Base-by-base conservation (phyloP, 2,888 invertebrate species). In the Tenthredo notha region DNA sequence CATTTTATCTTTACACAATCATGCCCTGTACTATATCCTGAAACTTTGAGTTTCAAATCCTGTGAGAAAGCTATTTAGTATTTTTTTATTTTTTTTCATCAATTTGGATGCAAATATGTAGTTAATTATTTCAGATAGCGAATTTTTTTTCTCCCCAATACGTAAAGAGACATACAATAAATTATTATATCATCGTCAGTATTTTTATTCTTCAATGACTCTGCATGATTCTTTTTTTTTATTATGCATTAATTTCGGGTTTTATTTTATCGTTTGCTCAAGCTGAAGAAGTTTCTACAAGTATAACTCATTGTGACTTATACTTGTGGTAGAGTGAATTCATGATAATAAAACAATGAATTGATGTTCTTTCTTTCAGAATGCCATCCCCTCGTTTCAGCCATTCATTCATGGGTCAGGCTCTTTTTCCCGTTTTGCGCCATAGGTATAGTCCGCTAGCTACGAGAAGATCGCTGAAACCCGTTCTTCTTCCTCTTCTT, bases 351-450 rank as follows among this genome's bases (percentile, higher is more conserved):
- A 90, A 90, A 89, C 92, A 92, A 91, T 92, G 90, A 92, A 92
- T 91, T 91, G 90, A 91, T 92, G 89, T 92, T 93, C 90, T 93
- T 92, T 92, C 92, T 93, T 93, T 93, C 92, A 93, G 93, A 93
- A 91, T 91, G 91, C 91, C 93, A 92, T 92, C 92, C 93, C 90
- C 92, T 93, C 92, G 93, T 93, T 92, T 91, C 93, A 91, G 90
- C 93, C 91, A 92, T 93, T 92, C 93, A 93, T 93, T 92, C 93
- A 91, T 93, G 93, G 93, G 92, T 93, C 93, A 93, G 92, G 92
- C 92, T 93, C 93, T 92, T 93, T 93, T 93, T 93, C 93, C 93
- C 93, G 92, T 93, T 93, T 93, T 93, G 93, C 90, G 92, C 92
- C 92, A 93, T 93, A 93, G 93, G 93, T 93, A 93, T 91, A 91